Evolutionary conservation across 2,797 vertebrate species (phyloP).

Genomic region (Xenentodon cancila): DNA sequence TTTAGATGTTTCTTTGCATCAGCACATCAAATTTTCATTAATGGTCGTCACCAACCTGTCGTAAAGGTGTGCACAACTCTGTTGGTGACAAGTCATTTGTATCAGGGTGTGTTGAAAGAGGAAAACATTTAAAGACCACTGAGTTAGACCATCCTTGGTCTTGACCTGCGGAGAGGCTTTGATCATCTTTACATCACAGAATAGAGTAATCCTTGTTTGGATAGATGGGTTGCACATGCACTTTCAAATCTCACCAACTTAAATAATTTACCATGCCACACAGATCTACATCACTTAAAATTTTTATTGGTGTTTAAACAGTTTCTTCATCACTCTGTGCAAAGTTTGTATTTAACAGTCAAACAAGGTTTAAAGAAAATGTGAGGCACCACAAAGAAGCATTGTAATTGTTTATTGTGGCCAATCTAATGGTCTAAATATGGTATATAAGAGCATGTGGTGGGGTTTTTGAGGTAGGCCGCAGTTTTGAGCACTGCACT

Average conservation of each 20-base stretch:
- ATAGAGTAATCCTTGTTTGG: neutral
- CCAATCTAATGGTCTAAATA: slow-evolving; percentile 67
- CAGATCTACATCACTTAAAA: slow-evolving; percentile 16
- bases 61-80: no score
- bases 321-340: slow-evolving; percentile 14
- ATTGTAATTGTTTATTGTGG: slow-evolving; percentile 66
- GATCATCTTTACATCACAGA: no score
- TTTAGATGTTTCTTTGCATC: no score
- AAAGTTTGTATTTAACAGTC: slow-evolving; percentile 40
- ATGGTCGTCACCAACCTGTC: no score
- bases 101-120: no score
- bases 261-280: neutral
- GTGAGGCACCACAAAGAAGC: slow-evolving; percentile 36
- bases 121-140: no score
- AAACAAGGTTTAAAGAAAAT: slow-evolving; percentile 40
- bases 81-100: no score
- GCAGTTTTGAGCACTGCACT: slow-evolving; percentile 55
- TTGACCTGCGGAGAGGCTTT: no score
- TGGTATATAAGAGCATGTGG: slow-evolving; percentile 50
- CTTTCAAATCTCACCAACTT: slow-evolving; percentile 11
- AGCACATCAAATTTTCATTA: no score
- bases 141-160: no score
- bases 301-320: slow-evolving; percentile 19
- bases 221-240: slow-evolving; percentile 25
- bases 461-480: slow-evolving; percentile 26